A percentile compares a stretch with the other conserved stretches of the same genome.
Conservation (phyloP, 1,140 invertebrate genomes). For the Pectinophora gossypiella region DNA sequence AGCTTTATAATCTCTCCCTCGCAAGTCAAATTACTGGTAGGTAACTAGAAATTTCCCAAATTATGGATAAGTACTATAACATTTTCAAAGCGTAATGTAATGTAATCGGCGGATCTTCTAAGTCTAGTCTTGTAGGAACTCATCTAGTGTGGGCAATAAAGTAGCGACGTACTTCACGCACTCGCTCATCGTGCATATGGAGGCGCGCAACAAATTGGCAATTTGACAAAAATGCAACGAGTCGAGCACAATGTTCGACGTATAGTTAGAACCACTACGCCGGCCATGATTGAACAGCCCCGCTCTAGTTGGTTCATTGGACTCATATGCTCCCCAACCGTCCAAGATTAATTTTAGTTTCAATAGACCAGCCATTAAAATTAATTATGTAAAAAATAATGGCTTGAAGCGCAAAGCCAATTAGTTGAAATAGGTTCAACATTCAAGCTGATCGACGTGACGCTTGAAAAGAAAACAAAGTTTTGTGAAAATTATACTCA, state of each 20-base stretch:
- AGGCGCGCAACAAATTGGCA: constrained; percentile 42
- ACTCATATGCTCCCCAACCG: constrained; percentile 17
- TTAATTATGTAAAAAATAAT: neutral
- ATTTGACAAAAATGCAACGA: constrained; percentile 50
- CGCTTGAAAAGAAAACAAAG: too few species aligned
- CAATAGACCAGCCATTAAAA: neutral
- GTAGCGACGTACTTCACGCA: neutral
- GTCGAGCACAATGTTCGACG: constrained; percentile 21
- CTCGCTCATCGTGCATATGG: neutral
- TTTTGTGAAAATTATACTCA: neutral
- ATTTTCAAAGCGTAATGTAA: too few species aligned
- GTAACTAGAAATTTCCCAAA: too few species aligned
- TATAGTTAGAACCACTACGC: constrained; percentile 13
- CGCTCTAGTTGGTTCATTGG: constrained; percentile 31
- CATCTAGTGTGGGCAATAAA: neutral
- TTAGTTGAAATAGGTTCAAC: too few species aligned
- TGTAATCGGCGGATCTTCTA: too few species aligned
- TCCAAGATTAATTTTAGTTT: neutral
- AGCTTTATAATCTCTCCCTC: too few species aligned
- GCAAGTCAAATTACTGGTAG: too few species aligned
- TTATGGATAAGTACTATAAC: too few species aligned
- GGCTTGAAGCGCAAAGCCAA: too few species aligned
- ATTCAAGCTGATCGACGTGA: too few species aligned
- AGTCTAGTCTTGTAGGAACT: too few species aligned
- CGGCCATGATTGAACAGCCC: constrained; percentile 21